phyloP scores from a whole-genome alignment of 2,113 vertebrate species.

The Pagrus major region DNA sequence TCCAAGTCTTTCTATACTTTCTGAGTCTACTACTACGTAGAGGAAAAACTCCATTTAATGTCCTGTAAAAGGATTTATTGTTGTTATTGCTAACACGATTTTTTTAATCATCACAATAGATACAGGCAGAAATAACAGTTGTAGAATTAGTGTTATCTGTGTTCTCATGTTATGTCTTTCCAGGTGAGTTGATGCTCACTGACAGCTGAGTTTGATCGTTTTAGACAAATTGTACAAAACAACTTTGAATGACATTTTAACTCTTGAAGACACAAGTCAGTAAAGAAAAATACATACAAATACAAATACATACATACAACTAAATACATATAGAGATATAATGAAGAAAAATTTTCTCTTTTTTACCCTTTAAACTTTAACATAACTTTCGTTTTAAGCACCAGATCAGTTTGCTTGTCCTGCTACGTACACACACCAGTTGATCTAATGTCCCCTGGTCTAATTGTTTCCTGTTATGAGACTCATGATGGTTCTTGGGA shows the following conservation, averaged over 20 bases:
- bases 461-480: slow-evolving; percentile 53
- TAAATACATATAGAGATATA: no score
- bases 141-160: background rate
- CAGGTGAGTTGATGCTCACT: background rate
- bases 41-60: background rate
- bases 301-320: no score
- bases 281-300: background rate
- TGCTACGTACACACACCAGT: slow-evolving; percentile 63
- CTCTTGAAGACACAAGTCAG: background rate
- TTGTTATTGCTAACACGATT: background rate
- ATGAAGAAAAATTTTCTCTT: background rate
- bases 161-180: background rate
- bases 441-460: slow-evolving; percentile 68
- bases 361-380: background rate
- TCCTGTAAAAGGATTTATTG: background rate
- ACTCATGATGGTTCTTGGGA: slow-evolving; percentile 49
- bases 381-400: no score
- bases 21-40: background rate
- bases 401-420: background rate
- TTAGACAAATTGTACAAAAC: background rate
- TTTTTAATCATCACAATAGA: background rate
- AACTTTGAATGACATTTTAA: background rate
- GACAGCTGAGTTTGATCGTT: background rate
- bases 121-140: background rate
- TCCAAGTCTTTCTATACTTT: slow-evolving; percentile 21